Conservation (phyloP, 2,797 vertebrate genomes). For the Esox masquinongy region DNA sequence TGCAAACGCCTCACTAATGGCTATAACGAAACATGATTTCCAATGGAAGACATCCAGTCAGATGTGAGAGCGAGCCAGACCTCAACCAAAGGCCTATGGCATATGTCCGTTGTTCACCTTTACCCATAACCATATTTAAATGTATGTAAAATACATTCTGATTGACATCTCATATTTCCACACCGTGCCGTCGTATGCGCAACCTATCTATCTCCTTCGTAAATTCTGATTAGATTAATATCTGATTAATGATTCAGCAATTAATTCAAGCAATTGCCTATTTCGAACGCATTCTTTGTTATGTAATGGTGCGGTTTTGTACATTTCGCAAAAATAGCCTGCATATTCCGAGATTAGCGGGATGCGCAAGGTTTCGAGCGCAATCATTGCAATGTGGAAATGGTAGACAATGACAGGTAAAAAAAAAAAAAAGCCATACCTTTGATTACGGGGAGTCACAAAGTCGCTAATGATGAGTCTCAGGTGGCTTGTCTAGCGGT, state of each 20-base stretch:
- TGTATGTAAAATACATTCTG: neutral
- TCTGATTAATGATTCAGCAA: neutral
- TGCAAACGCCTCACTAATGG: neutral
- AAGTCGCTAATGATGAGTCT: neutral
- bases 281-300: neutral
- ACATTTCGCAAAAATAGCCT: neutral
- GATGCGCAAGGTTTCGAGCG: neutral
- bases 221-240: neutral
- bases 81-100: neutral
- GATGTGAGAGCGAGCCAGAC: neutral
- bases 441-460: neutral
- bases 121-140: neutral
- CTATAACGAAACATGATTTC: neutral
- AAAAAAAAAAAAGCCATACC: neutral
- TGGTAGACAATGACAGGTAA: neutral
- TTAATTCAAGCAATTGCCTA: neutral
- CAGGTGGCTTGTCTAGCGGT: neutral
- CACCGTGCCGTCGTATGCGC: neutral
- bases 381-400: neutral
- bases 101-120: neutral
- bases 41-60: neutral
- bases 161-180: neutral
- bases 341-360: neutral
- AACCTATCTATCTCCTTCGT: neutral
- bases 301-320: neutral